Percentiles rank a stretch among this genome's conserved stretches.
Conservation (phyloP, 1,140 invertebrate species). For the Sycophaga agraensis region DNA sequence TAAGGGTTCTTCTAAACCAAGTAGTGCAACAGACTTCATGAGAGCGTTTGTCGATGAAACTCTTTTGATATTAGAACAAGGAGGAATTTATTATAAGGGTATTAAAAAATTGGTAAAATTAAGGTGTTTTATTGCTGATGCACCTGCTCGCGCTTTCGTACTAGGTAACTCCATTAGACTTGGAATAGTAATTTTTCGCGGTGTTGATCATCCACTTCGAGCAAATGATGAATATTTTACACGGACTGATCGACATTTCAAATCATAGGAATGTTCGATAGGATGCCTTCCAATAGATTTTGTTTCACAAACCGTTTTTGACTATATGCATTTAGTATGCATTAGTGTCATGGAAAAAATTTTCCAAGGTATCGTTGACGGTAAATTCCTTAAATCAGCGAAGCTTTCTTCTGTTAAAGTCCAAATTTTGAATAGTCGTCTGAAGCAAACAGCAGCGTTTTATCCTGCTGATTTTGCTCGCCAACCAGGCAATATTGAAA, state of each 20-base stretch:
- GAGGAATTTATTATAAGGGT: conserved; percentile 11
- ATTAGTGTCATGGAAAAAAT: too few relatives aligned
- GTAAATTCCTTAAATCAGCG: conserved; percentile 21
- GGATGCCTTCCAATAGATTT: conserved; percentile 10
- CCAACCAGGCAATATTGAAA: conserved; percentile 12
- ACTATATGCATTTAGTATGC: too few relatives aligned
- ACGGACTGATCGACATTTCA: conserved; percentile 20
- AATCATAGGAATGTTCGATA: too few relatives aligned
- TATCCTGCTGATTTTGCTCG: conserved; percentile 27
- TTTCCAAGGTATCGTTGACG: too few relatives aligned
- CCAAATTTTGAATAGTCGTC: conserved; percentile 11
- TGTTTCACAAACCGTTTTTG: conserved; percentile 22
- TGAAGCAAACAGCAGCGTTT: conserved; percentile 1
- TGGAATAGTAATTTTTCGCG: conserved; percentile 2
- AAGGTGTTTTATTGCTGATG: too few relatives aligned
- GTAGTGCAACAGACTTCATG: too few relatives aligned
- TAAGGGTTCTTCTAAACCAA: too few relatives aligned
- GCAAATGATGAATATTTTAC: conserved; percentile 24
- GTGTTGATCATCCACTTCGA: not conserved
- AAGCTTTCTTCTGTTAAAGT: conserved; percentile 8
- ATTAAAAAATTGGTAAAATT: not conserved
- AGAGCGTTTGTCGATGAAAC: too few relatives aligned
- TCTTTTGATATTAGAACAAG: too few relatives aligned
- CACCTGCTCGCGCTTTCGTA: too few relatives aligned
- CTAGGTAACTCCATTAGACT: not conserved